Conservation (phyloP, 2,888 invertebrate species). For the Osmoderma eremita region DNA sequence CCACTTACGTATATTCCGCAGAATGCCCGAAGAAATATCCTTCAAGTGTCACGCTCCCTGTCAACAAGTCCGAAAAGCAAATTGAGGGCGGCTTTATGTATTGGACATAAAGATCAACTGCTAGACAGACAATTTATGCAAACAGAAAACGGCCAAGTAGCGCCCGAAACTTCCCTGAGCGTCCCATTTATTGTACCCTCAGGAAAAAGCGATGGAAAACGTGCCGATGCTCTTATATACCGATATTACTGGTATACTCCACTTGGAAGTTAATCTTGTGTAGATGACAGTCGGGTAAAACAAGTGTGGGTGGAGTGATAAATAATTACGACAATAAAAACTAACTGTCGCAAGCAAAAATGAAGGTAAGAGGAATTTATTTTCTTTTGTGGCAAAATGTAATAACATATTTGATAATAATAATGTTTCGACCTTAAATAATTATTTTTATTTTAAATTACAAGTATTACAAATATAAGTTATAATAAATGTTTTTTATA, state of each 20-base stretch:
- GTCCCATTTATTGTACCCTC: not conserved
- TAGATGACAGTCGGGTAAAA: not conserved
- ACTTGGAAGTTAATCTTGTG: not conserved
- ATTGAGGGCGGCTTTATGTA: conserved; percentile 31
- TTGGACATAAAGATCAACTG: conserved; percentile 34
- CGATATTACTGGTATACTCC: conserved; percentile 3
- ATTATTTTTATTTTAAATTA: too few species aligned
- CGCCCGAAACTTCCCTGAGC: not conserved
- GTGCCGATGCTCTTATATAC: not conserved
- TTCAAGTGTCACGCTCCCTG: conserved; percentile 27
- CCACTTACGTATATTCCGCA: conserved; percentile 27
- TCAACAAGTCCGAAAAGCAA: conserved; percentile 32
- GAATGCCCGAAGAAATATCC: conserved; percentile 19
- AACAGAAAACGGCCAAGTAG: conserved; percentile 20
- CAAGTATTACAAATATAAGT: too few species aligned
- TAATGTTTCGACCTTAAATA: too few species aligned
- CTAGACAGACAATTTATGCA: conserved; percentile 27
- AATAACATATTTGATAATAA: too few species aligned
- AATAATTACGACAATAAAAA: not conserved
- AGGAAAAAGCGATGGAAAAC: not conserved
- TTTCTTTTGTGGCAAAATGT: too few species aligned
- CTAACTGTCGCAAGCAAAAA: too few species aligned
- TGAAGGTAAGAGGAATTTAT: too few species aligned
- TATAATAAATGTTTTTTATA: too few species aligned
- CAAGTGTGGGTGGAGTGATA: not conserved